phyloP scores from a whole-genome alignment of 2,797 vertebrate species.

The Acrocephalus scirpaceus region DNA sequence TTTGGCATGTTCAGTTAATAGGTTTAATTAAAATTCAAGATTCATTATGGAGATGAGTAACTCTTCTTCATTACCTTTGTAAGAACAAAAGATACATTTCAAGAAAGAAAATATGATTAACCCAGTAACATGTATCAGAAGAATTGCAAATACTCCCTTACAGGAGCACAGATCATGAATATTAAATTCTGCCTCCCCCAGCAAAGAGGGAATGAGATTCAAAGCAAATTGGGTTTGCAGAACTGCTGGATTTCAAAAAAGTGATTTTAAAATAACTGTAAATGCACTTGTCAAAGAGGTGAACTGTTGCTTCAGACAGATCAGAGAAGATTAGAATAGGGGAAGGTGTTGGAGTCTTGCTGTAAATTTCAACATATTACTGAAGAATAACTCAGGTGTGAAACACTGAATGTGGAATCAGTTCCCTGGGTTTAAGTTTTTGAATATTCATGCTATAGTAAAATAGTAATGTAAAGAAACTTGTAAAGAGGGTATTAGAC shows the following conservation, averaged over 20 bases:
- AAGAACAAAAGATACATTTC: slow-evolving; percentile 53
- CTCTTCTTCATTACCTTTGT: slow-evolving; percentile 44
- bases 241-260: slow-evolving; percentile 44
- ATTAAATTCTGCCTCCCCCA: slow-evolving; percentile 42
- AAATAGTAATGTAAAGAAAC: background rate
- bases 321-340: background rate
- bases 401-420: background rate
- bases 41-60: slow-evolving; percentile 61
- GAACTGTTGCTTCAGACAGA: slow-evolving; percentile 14
- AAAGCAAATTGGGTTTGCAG: slow-evolving; percentile 25
- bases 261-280: slow-evolving; percentile 23
- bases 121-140: slow-evolving; percentile 44
- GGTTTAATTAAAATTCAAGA: slow-evolving; percentile 65
- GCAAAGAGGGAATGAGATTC: background rate
- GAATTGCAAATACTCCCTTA: slow-evolving; percentile 33
- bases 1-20: slow-evolving; percentile 56
- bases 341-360: background rate
- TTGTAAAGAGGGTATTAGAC: background rate
- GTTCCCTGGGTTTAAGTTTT: background rate
- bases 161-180: slow-evolving; percentile 10
- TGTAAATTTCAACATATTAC: background rate
- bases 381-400: background rate
- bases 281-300: slow-evolving; percentile 22
- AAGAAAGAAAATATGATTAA: slow-evolving; percentile 50
- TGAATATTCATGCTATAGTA: background rate